phyloP scores from a whole-genome alignment of 2,113 vertebrate species.

The Falco punctatus region DNA sequence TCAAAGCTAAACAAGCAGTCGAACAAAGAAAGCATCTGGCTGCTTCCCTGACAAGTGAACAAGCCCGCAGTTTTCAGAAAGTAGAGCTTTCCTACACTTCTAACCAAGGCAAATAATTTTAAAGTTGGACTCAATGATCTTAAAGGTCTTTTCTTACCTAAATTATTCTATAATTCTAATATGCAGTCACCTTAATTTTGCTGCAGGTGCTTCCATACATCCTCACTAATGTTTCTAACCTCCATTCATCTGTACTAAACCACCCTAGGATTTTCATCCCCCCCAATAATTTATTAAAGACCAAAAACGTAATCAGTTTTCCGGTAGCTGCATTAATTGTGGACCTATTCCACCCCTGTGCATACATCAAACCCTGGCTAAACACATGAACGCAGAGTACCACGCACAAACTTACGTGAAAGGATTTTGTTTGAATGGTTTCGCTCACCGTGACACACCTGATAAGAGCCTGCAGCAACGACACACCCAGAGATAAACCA shows the following conservation, averaged over 20 bases:
- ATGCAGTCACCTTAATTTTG: not conserved
- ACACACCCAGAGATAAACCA: constrained; percentile 41
- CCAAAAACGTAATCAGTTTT: not conserved
- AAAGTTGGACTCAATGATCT: rapidly evolving
- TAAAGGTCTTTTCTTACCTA: not conserved
- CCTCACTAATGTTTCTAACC: not conserved
- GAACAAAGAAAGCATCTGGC: not conserved
- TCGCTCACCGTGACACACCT: not conserved
- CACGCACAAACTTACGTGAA: not conserved
- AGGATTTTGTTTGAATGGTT: not conserved
- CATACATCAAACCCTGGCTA: not conserved
- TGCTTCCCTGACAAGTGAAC: not conserved
- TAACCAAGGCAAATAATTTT: not conserved
- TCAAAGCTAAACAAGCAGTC: not conserved
- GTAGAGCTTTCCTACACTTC: not conserved
- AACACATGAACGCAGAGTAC: rapidly evolving
- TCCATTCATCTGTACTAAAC: no score
- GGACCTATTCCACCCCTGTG: not conserved
- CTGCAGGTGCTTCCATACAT: not conserved
- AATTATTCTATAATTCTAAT: not conserved
- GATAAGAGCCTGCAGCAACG: not conserved
- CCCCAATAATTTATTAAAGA: not conserved
- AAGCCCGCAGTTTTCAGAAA: not conserved
- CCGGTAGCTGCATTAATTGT: not conserved
- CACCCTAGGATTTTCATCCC: not conserved